A percentile compares a stretch with the other conserved stretches of the same genome.
phyloP scores from a whole-genome alignment of 2,888 invertebrate species.

The Limnephilus lunatus region DNA sequence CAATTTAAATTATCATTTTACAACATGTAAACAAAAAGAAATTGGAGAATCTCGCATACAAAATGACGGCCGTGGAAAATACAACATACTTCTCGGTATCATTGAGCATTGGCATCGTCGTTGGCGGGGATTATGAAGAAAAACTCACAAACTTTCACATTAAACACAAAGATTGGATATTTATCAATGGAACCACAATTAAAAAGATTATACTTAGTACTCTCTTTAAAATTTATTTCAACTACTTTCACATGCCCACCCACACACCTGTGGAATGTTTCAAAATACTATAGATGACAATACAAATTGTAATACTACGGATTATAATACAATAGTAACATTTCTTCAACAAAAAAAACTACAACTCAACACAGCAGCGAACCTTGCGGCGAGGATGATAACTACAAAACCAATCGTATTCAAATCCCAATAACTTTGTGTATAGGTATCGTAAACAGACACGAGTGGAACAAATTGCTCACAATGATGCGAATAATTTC shows the following conservation, averaged over 20 bases:
- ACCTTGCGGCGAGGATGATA: not conserved
- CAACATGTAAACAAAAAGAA: constrained; percentile 44
- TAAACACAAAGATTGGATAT: constrained; percentile 32
- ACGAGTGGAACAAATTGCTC: too few species aligned
- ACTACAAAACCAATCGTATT: not conserved
- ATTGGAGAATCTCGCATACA: constrained; percentile 29
- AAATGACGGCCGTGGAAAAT: constrained; percentile 27
- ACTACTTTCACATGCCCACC: constrained; percentile 58
- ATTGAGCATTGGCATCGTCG: constrained; percentile 28
- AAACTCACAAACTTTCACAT: not conserved
- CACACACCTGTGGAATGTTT: constrained; percentile 62
- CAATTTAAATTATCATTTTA: not conserved
- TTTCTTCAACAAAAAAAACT: not conserved
- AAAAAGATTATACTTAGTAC: constrained; percentile 33
- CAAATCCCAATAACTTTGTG: too few species aligned
- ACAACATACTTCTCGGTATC: constrained; percentile 38
- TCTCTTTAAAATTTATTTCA: constrained; percentile 47
- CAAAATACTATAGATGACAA: not conserved
- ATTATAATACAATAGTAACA: not conserved
- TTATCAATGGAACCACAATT: constrained; percentile 42
- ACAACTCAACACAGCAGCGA: not conserved
- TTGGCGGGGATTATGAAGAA: constrained; percentile 18
- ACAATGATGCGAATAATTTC: too few species aligned
- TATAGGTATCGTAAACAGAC: too few species aligned
- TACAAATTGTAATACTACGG: too few species aligned